Evolutionary conservation across 2,797 vertebrate species (phyloP).

Genomic region (Pteronotus mesoamericanus): DNA sequence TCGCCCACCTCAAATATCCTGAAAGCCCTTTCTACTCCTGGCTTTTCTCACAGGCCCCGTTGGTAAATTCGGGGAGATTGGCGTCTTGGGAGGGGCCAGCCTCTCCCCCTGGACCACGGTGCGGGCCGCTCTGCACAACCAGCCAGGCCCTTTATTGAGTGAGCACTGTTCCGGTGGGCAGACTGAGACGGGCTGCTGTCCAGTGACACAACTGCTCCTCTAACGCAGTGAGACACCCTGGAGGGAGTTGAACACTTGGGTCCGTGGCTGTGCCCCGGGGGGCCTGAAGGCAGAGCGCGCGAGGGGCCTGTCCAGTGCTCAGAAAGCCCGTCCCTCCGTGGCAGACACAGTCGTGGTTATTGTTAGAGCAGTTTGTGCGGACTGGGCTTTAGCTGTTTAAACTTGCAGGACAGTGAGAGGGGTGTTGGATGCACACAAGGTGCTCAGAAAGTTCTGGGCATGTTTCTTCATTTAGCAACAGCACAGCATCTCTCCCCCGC

Average conservation of each 20-base stretch:
- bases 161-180: not conserved
- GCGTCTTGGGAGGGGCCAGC: not conserved
- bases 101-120: not conserved
- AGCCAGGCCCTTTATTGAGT: not conserved
- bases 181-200: not conserved
- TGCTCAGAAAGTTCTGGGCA: not conserved
- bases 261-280: not conserved
- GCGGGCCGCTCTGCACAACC: not conserved
- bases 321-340: accelerated
- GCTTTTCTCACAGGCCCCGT: not conserved
- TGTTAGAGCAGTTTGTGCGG: accelerated
- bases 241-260: not conserved
- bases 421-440: not conserved
- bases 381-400: not conserved
- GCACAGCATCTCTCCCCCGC: not conserved
- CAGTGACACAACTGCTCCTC: not conserved
- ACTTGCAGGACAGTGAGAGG: not conserved
- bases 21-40: not conserved
- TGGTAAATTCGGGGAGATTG: not conserved
- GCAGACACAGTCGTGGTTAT: not conserved
- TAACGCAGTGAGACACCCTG: not conserved
- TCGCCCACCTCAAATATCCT: not conserved
- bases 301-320: not conserved
- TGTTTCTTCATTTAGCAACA: not conserved
- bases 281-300: not conserved